phyloP scores from a whole-genome alignment of 2,797 vertebrate genomes.

The Aselliscus stoliczkanus region DNA sequence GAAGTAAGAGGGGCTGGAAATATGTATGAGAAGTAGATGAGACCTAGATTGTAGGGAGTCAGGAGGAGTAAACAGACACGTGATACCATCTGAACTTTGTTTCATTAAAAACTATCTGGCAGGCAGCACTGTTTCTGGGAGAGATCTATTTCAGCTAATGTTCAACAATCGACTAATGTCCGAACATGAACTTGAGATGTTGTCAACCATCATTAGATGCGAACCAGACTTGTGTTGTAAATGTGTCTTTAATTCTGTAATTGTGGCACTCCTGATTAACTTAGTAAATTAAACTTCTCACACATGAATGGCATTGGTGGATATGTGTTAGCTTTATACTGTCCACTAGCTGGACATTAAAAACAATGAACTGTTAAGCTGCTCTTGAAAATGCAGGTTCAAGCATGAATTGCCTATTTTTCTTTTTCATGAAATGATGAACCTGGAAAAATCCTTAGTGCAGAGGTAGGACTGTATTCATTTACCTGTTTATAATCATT shows the following conservation, averaged over 20 bases:
- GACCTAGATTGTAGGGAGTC: background rate
- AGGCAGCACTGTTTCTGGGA: background rate
- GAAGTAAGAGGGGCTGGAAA: background rate
- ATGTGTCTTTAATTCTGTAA: background rate
- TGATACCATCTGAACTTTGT: background rate
- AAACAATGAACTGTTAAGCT: background rate
- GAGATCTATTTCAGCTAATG: background rate
- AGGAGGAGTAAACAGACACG: background rate
- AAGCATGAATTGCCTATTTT: background rate
- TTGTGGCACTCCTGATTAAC: background rate
- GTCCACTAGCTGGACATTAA: background rate
- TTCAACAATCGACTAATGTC: background rate
- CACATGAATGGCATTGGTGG: background rate
- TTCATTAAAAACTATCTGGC: background rate
- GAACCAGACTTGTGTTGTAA: conserved; percentile 37
- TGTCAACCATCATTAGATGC: background rate
- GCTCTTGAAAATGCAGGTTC: conserved; percentile 37
- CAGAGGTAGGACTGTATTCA: conserved; percentile 13
- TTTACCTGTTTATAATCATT: conserved; percentile 39
- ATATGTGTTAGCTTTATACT: background rate
- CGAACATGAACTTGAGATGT: conserved; percentile 10
- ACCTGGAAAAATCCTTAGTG: conserved; percentile 26
- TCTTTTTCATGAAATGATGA: conserved; percentile 2
- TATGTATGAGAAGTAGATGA: background rate
- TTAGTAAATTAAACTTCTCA: conserved; percentile 32